phyloP scores from a whole-genome alignment of 2,113 vertebrate species.

The Neoarius graeffei region DNA sequence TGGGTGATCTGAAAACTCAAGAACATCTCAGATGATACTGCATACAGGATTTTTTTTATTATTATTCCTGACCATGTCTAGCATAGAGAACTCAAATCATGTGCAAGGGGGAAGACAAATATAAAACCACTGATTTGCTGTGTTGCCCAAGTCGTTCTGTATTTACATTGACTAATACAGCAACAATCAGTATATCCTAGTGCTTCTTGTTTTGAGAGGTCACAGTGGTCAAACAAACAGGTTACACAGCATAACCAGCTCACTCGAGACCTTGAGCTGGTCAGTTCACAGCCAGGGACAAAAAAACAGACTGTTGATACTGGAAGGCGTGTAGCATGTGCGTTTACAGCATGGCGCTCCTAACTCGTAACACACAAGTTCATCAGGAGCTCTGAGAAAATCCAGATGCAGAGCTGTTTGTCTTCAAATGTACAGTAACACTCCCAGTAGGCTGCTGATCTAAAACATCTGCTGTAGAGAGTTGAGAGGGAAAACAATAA shows the following conservation, averaged over 20 bases:
- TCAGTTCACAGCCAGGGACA: background rate
- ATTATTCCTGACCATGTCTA: too few species aligned
- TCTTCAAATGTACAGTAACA: background rate
- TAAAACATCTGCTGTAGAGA: conserved; percentile 44
- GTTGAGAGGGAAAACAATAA: background rate
- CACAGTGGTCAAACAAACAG: too few species aligned
- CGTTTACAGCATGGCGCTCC: background rate
- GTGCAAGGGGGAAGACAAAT: background rate
- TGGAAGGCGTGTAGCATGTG: background rate
- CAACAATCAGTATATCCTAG: too few species aligned
- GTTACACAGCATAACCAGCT: background rate
- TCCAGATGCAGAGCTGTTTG: background rate
- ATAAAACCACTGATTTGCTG: too few species aligned
- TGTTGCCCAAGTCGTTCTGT: background rate
- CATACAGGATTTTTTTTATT: background rate
- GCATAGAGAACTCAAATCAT: background rate
- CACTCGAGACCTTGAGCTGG: background rate
- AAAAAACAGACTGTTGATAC: background rate
- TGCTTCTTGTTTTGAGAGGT: background rate
- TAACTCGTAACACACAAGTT: background rate
- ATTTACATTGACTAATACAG: too few species aligned
- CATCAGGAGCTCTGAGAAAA: background rate
- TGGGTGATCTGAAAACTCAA: background rate
- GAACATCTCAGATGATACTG: background rate
- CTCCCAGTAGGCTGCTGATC: conserved; percentile 17